Evolutionary conservation across 2,797 vertebrate genomes (phyloP).

Genomic region (Erpetoichthys calabaricus): DNA sequence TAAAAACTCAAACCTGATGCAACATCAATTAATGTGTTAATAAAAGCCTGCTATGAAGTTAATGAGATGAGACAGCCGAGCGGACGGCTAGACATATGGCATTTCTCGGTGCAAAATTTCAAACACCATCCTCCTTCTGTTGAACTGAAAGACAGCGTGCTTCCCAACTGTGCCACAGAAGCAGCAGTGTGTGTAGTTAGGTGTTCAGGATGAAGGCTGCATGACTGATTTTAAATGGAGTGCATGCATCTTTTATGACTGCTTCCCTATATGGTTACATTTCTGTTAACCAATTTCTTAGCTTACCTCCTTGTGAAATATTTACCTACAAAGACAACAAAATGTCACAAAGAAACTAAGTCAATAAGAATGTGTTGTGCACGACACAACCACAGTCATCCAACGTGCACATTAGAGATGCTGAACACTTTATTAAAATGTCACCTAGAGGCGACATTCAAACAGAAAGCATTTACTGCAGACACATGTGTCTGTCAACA

Average conservation of each 20-base stretch:
- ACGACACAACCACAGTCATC: no score
- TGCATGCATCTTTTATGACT: conserved; percentile 42
- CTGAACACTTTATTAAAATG: no score
- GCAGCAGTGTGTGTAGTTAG: conserved; percentile 15
- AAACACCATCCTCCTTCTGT: conserved; percentile 19
- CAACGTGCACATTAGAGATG: no score
- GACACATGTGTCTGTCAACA: no score
- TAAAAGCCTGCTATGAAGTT: background rate
- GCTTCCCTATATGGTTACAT: background rate
- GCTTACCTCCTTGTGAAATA: no score
- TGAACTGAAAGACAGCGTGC: conserved; percentile 18
- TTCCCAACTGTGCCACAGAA: conserved; percentile 4
- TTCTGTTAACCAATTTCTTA: no score
- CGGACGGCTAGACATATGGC: background rate
- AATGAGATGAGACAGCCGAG: background rate
- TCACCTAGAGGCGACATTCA: no score
- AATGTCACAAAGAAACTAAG: no score
- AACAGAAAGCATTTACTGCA: no score
- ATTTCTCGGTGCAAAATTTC: conserved; percentile 2
- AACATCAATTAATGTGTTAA: background rate
- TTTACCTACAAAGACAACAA: no score
- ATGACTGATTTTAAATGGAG: conserved; percentile 34
- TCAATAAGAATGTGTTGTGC: no score
- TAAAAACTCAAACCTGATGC: background rate
- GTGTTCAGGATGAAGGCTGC: conserved; percentile 27